Conservation (phyloP, 2,797 vertebrate species). For the Amniataba percoides region DNA sequence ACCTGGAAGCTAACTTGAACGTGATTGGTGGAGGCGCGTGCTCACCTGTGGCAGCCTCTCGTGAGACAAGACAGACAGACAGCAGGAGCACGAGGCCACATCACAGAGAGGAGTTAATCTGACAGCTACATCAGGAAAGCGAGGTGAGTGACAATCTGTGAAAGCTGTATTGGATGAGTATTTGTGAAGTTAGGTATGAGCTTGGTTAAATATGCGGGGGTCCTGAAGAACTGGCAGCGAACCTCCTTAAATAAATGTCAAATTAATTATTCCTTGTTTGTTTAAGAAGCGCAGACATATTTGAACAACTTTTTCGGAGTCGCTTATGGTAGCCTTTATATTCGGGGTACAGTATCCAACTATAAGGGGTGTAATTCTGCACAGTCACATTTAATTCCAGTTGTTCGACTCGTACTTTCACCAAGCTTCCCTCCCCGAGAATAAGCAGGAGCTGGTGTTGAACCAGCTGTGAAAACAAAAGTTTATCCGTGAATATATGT, state of each 20-base stretch:
- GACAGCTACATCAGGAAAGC: conserved; percentile 11
- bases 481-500: neutral
- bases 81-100: conserved; percentile 34
- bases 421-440: neutral
- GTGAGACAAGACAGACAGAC: neutral
- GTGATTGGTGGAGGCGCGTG: conserved; percentile 60
- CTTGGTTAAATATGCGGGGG: neutral
- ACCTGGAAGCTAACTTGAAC: conserved; percentile 1
- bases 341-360: neutral
- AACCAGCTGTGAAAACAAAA: neutral
- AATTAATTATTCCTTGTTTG: neutral
- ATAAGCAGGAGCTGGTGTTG: neutral
- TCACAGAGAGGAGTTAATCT: neutral
- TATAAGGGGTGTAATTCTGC: neutral
- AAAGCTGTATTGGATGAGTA: neutral
- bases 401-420: neutral
- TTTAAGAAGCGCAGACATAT: neutral
- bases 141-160: conserved; percentile 49
- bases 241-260: neutral
- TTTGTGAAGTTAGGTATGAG: neutral
- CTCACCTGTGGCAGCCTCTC: conserved; percentile 52
- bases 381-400: neutral
- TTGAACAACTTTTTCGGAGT: neutral
- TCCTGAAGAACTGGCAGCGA: neutral
- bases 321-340: neutral